These are phyloP conservation scores for Lutjanus argentimaculatus DNA, from an alignment of 2,797 vertebrate genomes.

Conservation along the genomic window DNA sequence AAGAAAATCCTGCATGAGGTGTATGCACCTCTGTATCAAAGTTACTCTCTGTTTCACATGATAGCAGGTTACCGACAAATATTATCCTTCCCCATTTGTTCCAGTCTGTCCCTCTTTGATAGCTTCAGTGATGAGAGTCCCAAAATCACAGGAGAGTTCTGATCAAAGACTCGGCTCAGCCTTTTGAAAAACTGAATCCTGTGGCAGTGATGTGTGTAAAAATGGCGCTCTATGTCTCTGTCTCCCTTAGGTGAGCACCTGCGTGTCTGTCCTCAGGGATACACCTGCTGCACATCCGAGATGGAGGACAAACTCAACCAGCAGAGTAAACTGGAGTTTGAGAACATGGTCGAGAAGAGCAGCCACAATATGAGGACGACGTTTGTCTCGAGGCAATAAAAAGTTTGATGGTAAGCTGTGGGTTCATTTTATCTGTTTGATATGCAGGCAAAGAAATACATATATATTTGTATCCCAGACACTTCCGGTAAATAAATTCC, in stretches of 20 bases:
- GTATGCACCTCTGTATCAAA: constrained; percentile 34
- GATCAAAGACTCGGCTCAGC: constrained; percentile 69
- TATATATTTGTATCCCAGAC: background rate
- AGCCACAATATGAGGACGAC: constrained; percentile 92
- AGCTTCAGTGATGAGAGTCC: constrained; percentile 60
- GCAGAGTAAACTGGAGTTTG: constrained; percentile 95
- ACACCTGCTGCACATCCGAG: constrained; percentile 97
- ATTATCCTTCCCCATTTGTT: constrained; percentile 65
- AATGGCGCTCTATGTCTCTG: constrained; percentile 54
- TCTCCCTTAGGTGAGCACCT: constrained; percentile 93
- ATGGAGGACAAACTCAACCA: constrained; percentile 96
- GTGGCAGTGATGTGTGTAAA: constrained; percentile 62
- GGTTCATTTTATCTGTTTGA: constrained; percentile 24
- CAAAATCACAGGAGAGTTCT: constrained; percentile 65
- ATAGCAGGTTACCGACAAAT: constrained; percentile 57
- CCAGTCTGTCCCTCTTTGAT: constrained; percentile 65
- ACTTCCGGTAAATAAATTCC: constrained; percentile 14
- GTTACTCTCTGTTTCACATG: constrained; percentile 51
- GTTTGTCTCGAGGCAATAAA: constrained; percentile 95
- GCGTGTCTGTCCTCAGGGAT: constrained; percentile 96
- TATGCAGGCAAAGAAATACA: background rate
- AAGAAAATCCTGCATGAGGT: constrained; percentile 17
- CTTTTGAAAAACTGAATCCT: constrained; percentile 62
- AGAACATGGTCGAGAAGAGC: constrained; percentile 92
- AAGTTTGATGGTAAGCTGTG: constrained; percentile 94